These are phyloP conservation scores for Drosophila formosana DNA, from an alignment of 2,888 invertebrate species.

Conservation along the genomic window DNA sequence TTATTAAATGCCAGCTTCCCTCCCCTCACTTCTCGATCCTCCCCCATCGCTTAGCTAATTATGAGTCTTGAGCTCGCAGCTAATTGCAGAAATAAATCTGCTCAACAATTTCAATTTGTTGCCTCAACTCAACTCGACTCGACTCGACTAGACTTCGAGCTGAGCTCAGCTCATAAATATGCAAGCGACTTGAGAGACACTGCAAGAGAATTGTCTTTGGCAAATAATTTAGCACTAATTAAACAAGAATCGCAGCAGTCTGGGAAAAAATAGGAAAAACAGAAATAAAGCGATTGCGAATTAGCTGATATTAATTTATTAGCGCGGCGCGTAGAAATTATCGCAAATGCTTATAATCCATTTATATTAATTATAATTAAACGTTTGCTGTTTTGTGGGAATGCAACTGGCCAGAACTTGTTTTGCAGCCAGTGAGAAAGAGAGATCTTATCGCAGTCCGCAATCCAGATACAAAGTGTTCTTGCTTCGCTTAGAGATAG, in stretches of 20 bases:
- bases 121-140: slow-evolving; percentile 27
- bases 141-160: slow-evolving; percentile 6
- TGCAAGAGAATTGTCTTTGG: slow-evolving; percentile 12
- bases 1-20: slow-evolving; percentile 62
- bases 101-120: slow-evolving; percentile 76
- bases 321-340: slow-evolving; percentile 57
- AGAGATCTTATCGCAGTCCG: slow-evolving; percentile 18
- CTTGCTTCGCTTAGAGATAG: slow-evolving; percentile 14
- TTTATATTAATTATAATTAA: slow-evolving; percentile 64
- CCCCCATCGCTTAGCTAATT: slow-evolving; percentile 45
- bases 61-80: slow-evolving; percentile 44
- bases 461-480: slow-evolving; percentile 19
- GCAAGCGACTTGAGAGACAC: slow-evolving; percentile 38
- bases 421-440: background rate
- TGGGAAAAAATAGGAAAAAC: slow-evolving; percentile 40
- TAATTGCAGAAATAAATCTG: slow-evolving; percentile 77
- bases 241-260: slow-evolving; percentile 47
- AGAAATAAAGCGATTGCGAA: slow-evolving; percentile 24
- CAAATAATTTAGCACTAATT: slow-evolving; percentile 41
- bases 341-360: slow-evolving; percentile 62
- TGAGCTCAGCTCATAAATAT: slow-evolving; percentile 73
- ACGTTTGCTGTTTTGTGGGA: slow-evolving; percentile 38
- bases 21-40: background rate
- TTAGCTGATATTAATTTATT: slow-evolving; percentile 66
- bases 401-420: slow-evolving; percentile 33